Percentiles rank a stretch among this genome's conserved stretches.
Evolutionary conservation across 2,888 invertebrate genomes (phyloP).

Genomic region (Dynastes maya): DNA sequence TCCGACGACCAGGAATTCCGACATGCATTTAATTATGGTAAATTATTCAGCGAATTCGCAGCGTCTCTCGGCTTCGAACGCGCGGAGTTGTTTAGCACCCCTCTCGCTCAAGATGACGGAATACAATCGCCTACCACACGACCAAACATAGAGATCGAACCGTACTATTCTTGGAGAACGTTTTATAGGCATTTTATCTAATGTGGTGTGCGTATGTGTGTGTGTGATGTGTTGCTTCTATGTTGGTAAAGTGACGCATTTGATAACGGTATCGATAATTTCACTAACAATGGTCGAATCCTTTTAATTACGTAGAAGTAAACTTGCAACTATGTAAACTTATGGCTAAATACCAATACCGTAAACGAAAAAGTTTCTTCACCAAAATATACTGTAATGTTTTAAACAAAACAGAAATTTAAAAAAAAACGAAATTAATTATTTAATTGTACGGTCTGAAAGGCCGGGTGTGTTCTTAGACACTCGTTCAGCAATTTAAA

Average conservation of each 20-base stretch:
- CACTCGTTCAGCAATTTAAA: too few relatives aligned
- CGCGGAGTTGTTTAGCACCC: constrained; percentile 2
- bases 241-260: not conserved
- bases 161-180: not conserved
- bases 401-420: too few relatives aligned
- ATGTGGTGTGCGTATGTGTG: too few relatives aligned
- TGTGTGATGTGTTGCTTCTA: not conserved
- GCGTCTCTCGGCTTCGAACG: not conserved
- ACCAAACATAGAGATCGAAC: not conserved
- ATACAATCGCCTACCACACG: constrained; percentile 1
- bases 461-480: too few relatives aligned
- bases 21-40: constrained; percentile 11
- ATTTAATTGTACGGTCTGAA: too few relatives aligned
- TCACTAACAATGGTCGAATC: too few relatives aligned
- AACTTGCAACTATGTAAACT: too few relatives aligned
- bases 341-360: too few relatives aligned
- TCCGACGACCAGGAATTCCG: not conserved
- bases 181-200: not conserved
- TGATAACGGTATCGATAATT: constrained; percentile 5
- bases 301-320: too few relatives aligned
- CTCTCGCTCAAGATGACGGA: not conserved
- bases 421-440: too few relatives aligned
- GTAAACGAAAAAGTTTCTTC: too few relatives aligned
- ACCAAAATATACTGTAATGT: too few relatives aligned
- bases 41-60: not conserved